A percentile compares a stretch with the other conserved stretches of the same genome.
phyloP scores from a whole-genome alignment of 2,113 vertebrate species.

The Pygoscelis antarcticus region DNA sequence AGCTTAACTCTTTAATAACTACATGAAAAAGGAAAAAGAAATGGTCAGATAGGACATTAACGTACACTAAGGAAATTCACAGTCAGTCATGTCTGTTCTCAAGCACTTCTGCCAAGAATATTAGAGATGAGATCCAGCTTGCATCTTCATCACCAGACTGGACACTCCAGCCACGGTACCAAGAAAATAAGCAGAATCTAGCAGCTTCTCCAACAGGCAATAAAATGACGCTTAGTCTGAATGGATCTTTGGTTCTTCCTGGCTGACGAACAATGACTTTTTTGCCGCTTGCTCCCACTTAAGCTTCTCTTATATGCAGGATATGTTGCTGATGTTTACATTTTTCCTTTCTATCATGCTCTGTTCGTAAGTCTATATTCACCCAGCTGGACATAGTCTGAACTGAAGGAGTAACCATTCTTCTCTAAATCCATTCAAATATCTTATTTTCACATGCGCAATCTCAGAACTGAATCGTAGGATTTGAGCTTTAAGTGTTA shows the following conservation, averaged over 20 bases:
- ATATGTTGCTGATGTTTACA: neutral
- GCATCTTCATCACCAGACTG: neutral
- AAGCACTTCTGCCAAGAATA: neutral
- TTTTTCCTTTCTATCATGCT: neutral
- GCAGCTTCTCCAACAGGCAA: neutral
- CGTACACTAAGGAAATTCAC: neutral
- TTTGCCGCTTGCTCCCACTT: neutral
- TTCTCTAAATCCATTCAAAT: neutral
- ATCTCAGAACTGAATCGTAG: neutral
- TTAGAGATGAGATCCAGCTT: neutral
- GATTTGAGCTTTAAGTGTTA: neutral
- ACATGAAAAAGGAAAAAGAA: neutral
- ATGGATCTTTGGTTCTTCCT: neutral
- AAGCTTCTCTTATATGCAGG: neutral
- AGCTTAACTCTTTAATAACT: neutral
- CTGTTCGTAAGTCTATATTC: neutral
- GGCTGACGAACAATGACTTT: neutral
- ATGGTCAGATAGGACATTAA: neutral
- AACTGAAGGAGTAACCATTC: neutral
- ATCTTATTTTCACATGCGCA: neutral
- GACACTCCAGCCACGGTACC: neutral
- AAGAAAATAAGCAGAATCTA: neutral
- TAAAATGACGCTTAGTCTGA: neutral
- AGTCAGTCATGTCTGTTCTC: neutral
- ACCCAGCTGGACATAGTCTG: neutral